These are phyloP conservation scores for Onthophagus sagittarius DNA, from an alignment of 2,888 invertebrate genomes.

Conservation along the genomic window DNA sequence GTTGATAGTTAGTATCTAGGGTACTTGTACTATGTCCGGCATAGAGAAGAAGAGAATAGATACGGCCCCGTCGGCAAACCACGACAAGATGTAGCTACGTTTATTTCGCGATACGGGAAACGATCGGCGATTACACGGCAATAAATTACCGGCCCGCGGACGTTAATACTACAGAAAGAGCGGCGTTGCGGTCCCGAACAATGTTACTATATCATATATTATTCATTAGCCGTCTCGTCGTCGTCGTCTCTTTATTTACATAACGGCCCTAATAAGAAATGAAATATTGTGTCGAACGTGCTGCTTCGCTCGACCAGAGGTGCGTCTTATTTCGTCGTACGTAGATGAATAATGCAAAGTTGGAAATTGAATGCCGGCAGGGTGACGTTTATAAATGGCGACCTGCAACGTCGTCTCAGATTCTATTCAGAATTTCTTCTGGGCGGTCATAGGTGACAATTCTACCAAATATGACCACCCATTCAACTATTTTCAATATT, in stretches of 20 bases:
- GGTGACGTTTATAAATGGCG: background rate
- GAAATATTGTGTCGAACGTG: background rate
- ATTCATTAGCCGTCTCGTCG: slow-evolving; percentile 5
- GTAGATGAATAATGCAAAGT: background rate
- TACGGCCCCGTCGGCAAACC: background rate
- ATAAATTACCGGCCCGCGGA: slow-evolving; percentile 1
- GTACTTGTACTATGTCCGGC: background rate
- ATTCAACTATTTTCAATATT: background rate
- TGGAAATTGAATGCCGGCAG: background rate
- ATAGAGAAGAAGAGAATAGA: background rate
- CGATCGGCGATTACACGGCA: slow-evolving; percentile 10
- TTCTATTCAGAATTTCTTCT: background rate
- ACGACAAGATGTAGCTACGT: background rate
- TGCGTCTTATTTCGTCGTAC: background rate
- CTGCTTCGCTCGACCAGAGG: background rate
- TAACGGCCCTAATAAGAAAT: background rate
- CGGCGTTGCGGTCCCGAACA: slow-evolving; percentile 4
- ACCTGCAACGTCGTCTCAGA: background rate
- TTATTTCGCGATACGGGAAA: slow-evolving; percentile 12
- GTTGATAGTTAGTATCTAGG: background rate
- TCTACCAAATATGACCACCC: background rate
- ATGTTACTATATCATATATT: slow-evolving; percentile 11
- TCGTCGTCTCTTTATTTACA: background rate
- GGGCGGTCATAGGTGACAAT: background rate
- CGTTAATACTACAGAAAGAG: slow-evolving; percentile 5